phyloP scores from a whole-genome alignment of 2,797 vertebrate genomes.

The Trachops cirrhosus region DNA sequence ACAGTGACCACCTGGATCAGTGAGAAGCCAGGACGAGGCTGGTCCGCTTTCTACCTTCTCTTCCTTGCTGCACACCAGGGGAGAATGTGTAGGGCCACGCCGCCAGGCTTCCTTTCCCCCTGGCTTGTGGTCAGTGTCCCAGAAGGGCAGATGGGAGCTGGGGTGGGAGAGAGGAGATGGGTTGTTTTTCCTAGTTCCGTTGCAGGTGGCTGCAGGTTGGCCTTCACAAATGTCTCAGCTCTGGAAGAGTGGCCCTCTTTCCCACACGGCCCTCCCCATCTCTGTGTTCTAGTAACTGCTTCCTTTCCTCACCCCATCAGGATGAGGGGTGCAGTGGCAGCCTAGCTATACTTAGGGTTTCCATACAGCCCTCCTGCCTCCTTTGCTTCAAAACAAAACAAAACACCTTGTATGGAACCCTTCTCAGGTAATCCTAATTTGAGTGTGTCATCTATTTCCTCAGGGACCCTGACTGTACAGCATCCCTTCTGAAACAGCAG shows the following conservation, averaged over 20 bases:
- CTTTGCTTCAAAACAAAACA: not conserved
- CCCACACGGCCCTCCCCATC: not conserved
- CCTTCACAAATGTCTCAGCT: not conserved
- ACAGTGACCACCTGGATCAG: not conserved
- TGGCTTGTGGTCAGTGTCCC: not conserved
- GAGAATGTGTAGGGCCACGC: not conserved
- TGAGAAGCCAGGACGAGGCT: accelerated
- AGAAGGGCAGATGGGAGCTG: not conserved
- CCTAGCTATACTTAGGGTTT: not conserved
- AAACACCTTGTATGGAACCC: not conserved
- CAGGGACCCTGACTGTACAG: not conserved
- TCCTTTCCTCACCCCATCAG: not conserved
- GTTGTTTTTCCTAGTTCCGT: not conserved
- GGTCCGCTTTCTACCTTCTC: not conserved
- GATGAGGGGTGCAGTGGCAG: not conserved
- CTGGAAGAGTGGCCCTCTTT: not conserved
- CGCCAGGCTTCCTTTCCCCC: not conserved
- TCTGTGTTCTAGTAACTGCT: not conserved
- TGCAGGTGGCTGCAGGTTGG: not conserved
- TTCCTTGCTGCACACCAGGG: not conserved
- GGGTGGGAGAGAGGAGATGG: not conserved
- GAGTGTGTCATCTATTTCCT: not conserved
- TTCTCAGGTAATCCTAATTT: not conserved
- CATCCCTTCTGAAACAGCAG: not conserved
- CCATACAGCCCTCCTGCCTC: no score